A percentile compares a stretch with the other conserved stretches of the same genome.
These are phyloP conservation scores for Lepus timidus DNA, from an alignment of 2,113 vertebrate genomes.

Conservation along the genomic window DNA sequence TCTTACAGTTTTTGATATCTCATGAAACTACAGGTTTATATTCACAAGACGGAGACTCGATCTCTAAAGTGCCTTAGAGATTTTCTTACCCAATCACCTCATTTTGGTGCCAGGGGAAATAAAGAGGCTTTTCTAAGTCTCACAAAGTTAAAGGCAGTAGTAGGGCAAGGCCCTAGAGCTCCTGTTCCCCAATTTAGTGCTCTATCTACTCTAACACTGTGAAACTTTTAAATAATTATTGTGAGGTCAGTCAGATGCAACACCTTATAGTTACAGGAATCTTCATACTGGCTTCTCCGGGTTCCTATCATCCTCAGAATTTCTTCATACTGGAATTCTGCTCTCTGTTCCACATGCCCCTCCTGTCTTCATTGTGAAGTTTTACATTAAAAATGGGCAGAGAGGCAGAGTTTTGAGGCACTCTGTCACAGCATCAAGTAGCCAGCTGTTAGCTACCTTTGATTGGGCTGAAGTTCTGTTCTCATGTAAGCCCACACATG, in stretches of 20 bases:
- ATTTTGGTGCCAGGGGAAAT: background rate
- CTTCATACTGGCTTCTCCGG: background rate
- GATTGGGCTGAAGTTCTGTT: constrained; percentile 21
- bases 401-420: background rate
- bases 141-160: background rate
- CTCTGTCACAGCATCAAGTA: constrained; percentile 24
- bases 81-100: background rate
- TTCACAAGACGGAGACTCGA: background rate
- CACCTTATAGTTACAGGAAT: background rate
- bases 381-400: constrained; percentile 17
- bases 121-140: background rate
- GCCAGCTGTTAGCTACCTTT: constrained; percentile 12
- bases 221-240: constrained; percentile 35
- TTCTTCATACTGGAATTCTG: background rate
- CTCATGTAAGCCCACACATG: constrained; percentile 51
- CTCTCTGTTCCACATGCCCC: background rate
- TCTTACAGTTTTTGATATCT: background rate
- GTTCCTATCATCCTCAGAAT: constrained; percentile 2
- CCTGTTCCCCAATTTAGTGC: background rate
- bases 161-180: background rate
- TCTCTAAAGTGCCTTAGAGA: background rate
- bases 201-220: constrained; percentile 2
- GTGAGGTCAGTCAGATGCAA: background rate
- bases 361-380: background rate
- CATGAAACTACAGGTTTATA: background rate